These are phyloP conservation scores for Torymus texanus DNA, from an alignment of 2,888 invertebrate species.

Conservation along the genomic window DNA sequence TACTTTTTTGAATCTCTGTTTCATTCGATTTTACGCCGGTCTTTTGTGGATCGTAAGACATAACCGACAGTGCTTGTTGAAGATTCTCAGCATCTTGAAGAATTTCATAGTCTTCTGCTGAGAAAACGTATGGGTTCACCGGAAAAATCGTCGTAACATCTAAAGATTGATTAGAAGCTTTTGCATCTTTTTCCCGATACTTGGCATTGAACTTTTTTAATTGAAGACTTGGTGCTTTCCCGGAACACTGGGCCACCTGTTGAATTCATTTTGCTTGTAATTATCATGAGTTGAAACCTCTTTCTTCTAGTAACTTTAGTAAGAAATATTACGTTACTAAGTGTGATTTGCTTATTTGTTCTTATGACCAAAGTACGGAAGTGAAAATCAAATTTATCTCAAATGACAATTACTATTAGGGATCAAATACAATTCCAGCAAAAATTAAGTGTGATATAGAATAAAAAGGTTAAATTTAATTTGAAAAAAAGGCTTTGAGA, in stretches of 20 bases:
- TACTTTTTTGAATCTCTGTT: neutral
- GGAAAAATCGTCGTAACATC: constrained; percentile 3
- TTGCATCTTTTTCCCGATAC: neutral
- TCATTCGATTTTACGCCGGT: constrained; percentile 46
- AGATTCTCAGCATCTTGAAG: constrained; percentile 61
- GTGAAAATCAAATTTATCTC: too few relatives aligned
- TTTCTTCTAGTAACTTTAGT: too few relatives aligned
- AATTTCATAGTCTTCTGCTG: constrained; percentile 50
- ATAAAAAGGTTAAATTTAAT: too few relatives aligned
- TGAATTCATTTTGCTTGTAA: constrained; percentile 9
- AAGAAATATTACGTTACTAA: too few relatives aligned
- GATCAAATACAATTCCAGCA: too few relatives aligned
- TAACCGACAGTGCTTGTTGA: constrained; percentile 61
- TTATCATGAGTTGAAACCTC: neutral
- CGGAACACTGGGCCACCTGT: constrained; percentile 33
- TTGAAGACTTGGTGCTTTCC: constrained; percentile 55
- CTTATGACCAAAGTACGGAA: too few relatives aligned
- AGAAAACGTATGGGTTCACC: constrained; percentile 41
- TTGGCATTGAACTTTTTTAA: constrained; percentile 52
- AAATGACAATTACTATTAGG: too few relatives aligned
- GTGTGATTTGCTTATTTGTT: too few relatives aligned
- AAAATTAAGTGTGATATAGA: too few relatives aligned
- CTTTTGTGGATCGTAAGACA: constrained; percentile 67
- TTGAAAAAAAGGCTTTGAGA: too few relatives aligned
- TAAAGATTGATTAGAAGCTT: neutral